Evolutionary conservation across 2,797 vertebrate species (phyloP), one percentile per base, ranked within the genome.

Genomic region (Odontamblyopus rebecca): DNA sequence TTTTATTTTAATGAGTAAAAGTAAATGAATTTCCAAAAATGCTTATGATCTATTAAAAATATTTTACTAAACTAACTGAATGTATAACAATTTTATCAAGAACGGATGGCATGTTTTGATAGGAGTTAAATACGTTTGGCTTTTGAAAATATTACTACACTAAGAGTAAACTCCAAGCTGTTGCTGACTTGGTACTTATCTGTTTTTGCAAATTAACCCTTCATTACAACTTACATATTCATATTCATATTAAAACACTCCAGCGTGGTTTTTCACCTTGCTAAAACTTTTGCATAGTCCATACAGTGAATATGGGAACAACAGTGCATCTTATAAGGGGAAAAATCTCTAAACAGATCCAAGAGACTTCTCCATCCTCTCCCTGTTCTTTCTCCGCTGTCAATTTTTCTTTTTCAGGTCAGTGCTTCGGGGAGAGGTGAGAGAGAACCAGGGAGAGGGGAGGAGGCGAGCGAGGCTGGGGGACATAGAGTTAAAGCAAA

Each of bases 371-470:
- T 82, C 79, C 73, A 77, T 85, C 82, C 82, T 83, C 85, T 81
- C 84, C 79, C 82, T 75, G 82, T 83, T 89, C 76, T 74, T 87
- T 91, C 87, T 85, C 80, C 78, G 86, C 89, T 91, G 91, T 92
- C 88, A 91, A 88, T 90, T 91, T 91, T 91, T 88, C 82, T 85
- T 91, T 92, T 92, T 90, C 92, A 91, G 91, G 91, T 92, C 92
- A 93, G 86, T 80, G 86, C 91, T 89, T 92, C 88, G 87, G 91
- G 89, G 89, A 92, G 86, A 83, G 77, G 84, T 84, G 75, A 75
- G 81, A 70, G 71, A 71, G 83, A 56, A 63, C 6, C 54, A 68
- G 62, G 18, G 60, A 35, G 50, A 62, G 76, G 69, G 54, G 61
- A 59, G 64, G 30, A 7, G 59, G 23, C 6, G 62, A 9, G 69